Evolutionary conservation across 30 jellyfish, hydroid and myxozoan genomes (phyloP), one percentile per base, ranked within the genome.

Genomic region (Hydractinia symbiolongicarpus): DNA sequence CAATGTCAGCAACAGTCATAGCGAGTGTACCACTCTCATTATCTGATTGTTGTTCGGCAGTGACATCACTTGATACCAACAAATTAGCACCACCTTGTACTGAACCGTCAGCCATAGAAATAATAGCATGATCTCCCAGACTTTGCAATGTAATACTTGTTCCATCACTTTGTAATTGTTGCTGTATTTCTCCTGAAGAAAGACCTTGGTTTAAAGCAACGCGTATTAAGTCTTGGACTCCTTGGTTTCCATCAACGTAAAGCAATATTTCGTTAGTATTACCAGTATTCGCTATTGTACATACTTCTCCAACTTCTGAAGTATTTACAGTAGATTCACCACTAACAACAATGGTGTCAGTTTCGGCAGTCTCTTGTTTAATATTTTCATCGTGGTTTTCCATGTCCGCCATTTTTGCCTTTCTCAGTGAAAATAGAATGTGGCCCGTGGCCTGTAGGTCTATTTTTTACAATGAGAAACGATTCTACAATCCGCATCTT

Each of bases 171-270:
- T 77, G 76, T 55, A 77, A 77, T 7, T 62, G 61, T 15, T 44
- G 77, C 4, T 77, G 77, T 77, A 44, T 16, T 77, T 77, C 85
- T 13, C 60, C 60, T 53, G 81, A 10, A 50, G 70, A 8, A 11
- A 51, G 8, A 10, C 57, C 54, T 61, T 79, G 87, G 54, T 79
- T 67, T 61, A 79, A 20, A 20, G 83, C 87, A 7, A 79, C 87
- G 64, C 87, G 64, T 44, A 79, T 49, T 5, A 79, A 66, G 67
- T 79, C 87, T 58, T 79, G 87, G 20, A 79, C 81, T 58, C 87
- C 81, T 71, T 71, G 80, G 51, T 71, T 71, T 20, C 80, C 80
- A 71, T 71, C 80, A 6, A 71, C 80, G 5, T 71, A 71, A 55
- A 71, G 61, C 80, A 71, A 5, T 5, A 71, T 71, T 60, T 71